Evolutionary conservation across 2,113 vertebrate species (phyloP).

Genomic region (Crotalus tigris): DNA sequence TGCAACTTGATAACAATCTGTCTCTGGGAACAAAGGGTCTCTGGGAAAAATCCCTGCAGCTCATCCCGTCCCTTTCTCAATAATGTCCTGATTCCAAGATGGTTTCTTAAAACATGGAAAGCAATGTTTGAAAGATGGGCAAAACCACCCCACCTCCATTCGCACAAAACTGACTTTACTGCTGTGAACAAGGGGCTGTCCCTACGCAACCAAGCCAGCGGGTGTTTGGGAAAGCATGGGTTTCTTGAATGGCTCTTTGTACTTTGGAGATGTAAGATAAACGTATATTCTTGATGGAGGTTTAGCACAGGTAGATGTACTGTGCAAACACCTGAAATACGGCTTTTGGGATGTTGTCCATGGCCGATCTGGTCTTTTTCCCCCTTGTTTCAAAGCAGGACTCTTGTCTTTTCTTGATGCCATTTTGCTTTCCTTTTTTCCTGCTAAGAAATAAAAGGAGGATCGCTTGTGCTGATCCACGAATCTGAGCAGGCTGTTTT

Average conservation of each 20-base stretch:
- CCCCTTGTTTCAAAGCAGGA: background rate
- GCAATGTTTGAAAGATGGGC: fast-evolving
- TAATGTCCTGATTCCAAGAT: background rate
- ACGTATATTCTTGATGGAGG: background rate
- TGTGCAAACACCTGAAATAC: fast-evolving
- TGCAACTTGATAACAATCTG: background rate
- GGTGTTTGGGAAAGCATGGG: fast-evolving
- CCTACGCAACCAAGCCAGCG: fast-evolving
- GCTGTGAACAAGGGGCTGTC: background rate
- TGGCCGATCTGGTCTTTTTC: background rate
- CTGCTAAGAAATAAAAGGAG: background rate
- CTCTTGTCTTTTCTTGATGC: background rate
- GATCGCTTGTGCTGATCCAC: background rate
- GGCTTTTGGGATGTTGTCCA: background rate
- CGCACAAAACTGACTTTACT: background rate
- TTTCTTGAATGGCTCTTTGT: background rate
- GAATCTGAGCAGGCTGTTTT: background rate
- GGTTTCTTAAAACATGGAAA: background rate
- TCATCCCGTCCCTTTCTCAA: background rate
- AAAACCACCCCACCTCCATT: background rate
- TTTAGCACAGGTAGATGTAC: fast-evolving
- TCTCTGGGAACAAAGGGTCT: background rate
- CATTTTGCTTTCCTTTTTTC: background rate
- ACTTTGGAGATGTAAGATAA: background rate
- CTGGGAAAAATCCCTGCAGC: background rate